These are phyloP conservation scores for Drosophila ironensis DNA, from an alignment of 1,140 invertebrate genomes.

Conservation along the genomic window DNA sequence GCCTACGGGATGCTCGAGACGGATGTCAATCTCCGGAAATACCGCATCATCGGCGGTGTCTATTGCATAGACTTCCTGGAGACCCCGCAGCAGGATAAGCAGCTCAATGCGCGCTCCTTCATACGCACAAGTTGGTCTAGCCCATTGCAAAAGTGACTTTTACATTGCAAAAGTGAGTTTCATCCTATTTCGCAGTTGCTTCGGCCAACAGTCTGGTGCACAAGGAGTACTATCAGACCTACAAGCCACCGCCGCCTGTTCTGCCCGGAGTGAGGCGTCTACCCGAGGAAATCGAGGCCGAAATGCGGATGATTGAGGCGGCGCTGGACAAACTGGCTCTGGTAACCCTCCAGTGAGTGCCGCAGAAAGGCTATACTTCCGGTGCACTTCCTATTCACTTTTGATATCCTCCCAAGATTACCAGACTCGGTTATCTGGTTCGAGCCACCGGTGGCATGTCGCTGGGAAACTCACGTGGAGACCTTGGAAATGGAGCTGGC, in stretches of 20 bases:
- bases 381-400: neutral
- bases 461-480: conserved; percentile 85
- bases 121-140: conserved; percentile 64
- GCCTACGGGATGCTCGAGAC: conserved; percentile 77
- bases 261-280: conserved; percentile 86
- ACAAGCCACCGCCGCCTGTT: conserved; percentile 86
- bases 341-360: conserved; percentile 87
- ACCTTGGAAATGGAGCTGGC: conserved; percentile 67
- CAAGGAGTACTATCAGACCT: conserved; percentile 87
- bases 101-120: conserved; percentile 79
- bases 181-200: conserved; percentile 83
- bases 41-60: conserved; percentile 86
- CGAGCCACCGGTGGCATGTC: conserved; percentile 90
- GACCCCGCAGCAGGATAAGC: conserved; percentile 85
- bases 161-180: no score
- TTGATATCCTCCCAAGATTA: no score
- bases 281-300: conserved; percentile 91
- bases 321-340: conserved; percentile 88
- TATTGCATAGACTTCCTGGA: conserved; percentile 86
- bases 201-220: conserved; percentile 86
- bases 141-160: no score
- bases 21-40: conserved; percentile 87
- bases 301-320: conserved; percentile 88
- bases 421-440: conserved; percentile 91
- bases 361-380: neutral